Base-by-base conservation (phyloP, 2,888 invertebrate genomes). In the Alentia gelatinosa region DNA sequence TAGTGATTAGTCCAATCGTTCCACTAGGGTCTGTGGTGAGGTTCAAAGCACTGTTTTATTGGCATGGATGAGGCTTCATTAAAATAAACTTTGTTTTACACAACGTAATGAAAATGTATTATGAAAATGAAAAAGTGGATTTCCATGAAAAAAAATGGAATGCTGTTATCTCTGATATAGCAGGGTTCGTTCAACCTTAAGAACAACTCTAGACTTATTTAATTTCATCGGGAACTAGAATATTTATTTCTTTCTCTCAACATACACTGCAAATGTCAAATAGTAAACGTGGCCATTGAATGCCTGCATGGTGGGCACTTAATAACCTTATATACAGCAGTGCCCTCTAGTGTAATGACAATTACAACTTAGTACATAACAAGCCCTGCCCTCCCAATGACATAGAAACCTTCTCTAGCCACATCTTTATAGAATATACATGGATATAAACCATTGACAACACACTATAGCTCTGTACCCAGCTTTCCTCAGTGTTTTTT, bases 171-270 rank as follows among this genome's bases (percentile, higher is more conserved):
- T n/a, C n/a, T n/a, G n/a, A n/a, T n/a, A n/a, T n/a, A n/a, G n/a
- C n/a, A n/a, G n/a, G n/a, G n/a, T n/a, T n/a, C n/a, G n/a, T n/a
- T n/a, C n/a, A n/a, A n/a, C n/a, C n/a, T n/a, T n/a, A n/a, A n/a
- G n/a, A n/a, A n/a, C n/a, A n/a, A n/a, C n/a, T n/a, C n/a, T n/a
- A n/a, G n/a, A n/a, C n/a, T n/a, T n/a, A n/a, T n/a, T n/a, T n/a
- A n/a, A n/a, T 74, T 74, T 33, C 26, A 79, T 39, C 39, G 79
- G 37, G 79, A 79, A 79, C 79, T 79, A 79, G 79, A 79, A 79
- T 79, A 79, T 79, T 79, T 79, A 79, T 79, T 79, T 39, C 35
- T 79, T 79, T n/a, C n/a, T n/a, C 37, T 79, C 79, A 79, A 37
- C 39, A 79, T 79, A 79, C 79, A 79, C 39, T 37, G 79, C 79